Evolutionary conservation across 2,888 invertebrate genomes (phyloP).

Genomic region (Drosophila neoperkinsi): DNA sequence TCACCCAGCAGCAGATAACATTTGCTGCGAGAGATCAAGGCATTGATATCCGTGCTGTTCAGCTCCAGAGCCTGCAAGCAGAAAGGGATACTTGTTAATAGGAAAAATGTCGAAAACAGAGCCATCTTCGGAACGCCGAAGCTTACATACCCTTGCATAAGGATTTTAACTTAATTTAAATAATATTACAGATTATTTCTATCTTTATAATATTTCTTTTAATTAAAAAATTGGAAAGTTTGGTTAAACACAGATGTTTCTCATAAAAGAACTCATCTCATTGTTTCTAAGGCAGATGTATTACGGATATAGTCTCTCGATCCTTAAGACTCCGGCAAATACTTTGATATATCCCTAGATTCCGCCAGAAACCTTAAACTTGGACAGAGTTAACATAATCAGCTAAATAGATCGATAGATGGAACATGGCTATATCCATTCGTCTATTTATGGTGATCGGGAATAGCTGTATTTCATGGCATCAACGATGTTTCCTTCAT

Average conservation of each 20-base stretch:
- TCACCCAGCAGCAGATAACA: slow-evolving; percentile 95
- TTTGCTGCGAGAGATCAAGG: slow-evolving; percentile 94
- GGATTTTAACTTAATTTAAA: not conserved
- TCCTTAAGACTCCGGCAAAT: not conserved
- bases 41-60: slow-evolving; percentile 93
- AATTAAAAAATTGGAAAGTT: not conserved
- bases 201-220: not conserved
- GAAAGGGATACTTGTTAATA: slow-evolving; percentile 1
- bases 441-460: not conserved
- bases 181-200: not conserved
- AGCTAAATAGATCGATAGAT: not conserved
- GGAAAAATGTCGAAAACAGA: accelerated
- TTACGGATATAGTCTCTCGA: not conserved
- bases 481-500: not conserved
- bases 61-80: slow-evolving; percentile 93
- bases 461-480: not conserved
- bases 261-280: not conserved
- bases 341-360: not conserved
- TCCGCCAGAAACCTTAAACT: not conserved
- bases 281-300: not conserved
- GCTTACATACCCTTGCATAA: not conserved
- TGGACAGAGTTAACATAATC: not conserved
- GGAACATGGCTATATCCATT: not conserved
- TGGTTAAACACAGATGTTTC: not conserved
- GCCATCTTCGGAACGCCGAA: not conserved